phyloP scores from a whole-genome alignment of 2,113 vertebrate genomes.

The Mesembrinibis cayennensis region DNA sequence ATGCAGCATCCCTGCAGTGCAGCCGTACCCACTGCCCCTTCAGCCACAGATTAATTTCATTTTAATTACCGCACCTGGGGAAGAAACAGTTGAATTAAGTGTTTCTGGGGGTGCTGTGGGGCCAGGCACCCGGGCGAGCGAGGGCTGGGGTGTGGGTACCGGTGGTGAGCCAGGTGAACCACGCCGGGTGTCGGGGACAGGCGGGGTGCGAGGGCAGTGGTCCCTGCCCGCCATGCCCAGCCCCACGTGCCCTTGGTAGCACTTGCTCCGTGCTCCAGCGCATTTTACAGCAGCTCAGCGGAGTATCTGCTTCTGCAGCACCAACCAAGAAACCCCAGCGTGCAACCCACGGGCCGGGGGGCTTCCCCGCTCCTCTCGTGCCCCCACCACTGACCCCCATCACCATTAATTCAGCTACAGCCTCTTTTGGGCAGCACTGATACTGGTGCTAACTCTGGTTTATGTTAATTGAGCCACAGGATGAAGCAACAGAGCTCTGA shows the following conservation, averaged over 20 bases:
- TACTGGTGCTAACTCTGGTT: accelerated
- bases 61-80: not conserved
- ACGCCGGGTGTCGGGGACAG: accelerated
- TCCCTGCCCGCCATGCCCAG: too few relatives aligned
- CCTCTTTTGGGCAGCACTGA: not conserved
- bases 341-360: too few relatives aligned
- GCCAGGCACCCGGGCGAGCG: accelerated
- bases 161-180: not conserved
- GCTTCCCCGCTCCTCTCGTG: accelerated
- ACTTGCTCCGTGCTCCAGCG: accelerated
- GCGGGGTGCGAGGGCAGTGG: not conserved
- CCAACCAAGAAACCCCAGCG: accelerated
- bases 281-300: accelerated
- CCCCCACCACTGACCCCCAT: accelerated
- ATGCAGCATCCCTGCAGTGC: accelerated
- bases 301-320: not conserved
- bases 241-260: not conserved
- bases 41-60: too few relatives aligned
- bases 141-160: not conserved
- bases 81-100: not conserved
- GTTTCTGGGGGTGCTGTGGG: not conserved
- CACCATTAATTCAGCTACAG: not conserved
- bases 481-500: not conserved
- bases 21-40: not conserved
- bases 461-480: not conserved